phyloP scores from a whole-genome alignment of 2,888 invertebrate genomes.

The Luperina nickerlii region DNA sequence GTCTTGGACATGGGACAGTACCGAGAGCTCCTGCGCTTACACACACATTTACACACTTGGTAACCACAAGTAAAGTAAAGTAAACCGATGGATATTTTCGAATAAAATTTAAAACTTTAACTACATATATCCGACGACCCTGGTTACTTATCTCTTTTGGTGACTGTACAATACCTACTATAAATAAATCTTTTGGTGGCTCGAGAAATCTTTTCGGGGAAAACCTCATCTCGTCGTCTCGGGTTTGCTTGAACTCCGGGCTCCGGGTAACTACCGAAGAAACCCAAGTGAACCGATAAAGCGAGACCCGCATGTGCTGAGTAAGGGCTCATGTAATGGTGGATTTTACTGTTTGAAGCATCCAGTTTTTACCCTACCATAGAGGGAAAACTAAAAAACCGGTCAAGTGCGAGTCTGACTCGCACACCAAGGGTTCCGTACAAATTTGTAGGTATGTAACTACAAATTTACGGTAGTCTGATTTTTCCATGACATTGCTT shows the following conservation, averaged over 20 bases:
- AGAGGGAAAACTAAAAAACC: background rate
- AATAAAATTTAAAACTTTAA: too few relatives aligned
- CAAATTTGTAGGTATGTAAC: too few relatives aligned
- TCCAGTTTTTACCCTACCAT: background rate
- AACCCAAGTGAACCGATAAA: background rate
- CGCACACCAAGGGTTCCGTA: too few relatives aligned
- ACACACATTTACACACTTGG: background rate
- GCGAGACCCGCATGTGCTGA: background rate
- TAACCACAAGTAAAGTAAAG: background rate
- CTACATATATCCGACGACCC: too few relatives aligned
- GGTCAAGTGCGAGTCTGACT: too few relatives aligned
- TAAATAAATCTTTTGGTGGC: background rate
- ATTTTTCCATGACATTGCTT: too few relatives aligned
- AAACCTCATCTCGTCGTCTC: background rate
- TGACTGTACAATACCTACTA: background rate
- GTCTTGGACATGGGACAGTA: background rate
- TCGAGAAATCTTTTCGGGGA: background rate
- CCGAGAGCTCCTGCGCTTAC: background rate
- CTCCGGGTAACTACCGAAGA: background rate
- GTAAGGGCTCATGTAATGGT: background rate
- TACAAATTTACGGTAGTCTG: too few relatives aligned
- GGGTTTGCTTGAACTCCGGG: background rate
- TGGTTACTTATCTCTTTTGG: background rate
- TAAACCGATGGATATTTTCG: too few relatives aligned
- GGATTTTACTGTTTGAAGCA: slow-evolving; percentile 18